phyloP scores from a whole-genome alignment of 2,797 vertebrate species.

The Smutsia gigantea region DNA sequence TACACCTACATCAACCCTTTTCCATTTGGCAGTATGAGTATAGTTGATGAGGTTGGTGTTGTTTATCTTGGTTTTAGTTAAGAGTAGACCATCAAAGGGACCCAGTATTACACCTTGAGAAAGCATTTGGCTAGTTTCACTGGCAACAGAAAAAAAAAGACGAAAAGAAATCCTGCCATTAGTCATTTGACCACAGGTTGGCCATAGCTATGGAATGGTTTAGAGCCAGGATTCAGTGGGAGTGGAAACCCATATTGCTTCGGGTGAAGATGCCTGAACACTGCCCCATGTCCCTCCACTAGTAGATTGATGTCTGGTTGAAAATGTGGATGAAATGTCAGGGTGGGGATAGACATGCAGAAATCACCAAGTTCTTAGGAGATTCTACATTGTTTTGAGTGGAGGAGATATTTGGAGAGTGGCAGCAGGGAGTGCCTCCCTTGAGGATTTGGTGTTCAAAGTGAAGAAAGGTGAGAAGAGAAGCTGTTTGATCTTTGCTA shows the following conservation, averaged over 20 bases:
- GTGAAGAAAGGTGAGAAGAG: not conserved
- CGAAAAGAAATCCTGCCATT: not conserved
- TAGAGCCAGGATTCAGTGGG: not conserved
- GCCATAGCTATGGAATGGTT: rapidly evolving
- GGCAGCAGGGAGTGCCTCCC: not conserved
- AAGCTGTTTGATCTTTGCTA: not conserved
- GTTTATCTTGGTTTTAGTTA: constrained; percentile 35
- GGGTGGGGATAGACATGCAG: not conserved
- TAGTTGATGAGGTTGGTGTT: not conserved
- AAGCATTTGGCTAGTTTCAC: not conserved
- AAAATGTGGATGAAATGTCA: not conserved
- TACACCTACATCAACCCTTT: not conserved
- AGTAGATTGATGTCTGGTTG: not conserved
- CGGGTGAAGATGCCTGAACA: not conserved
- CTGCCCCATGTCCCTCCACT: not conserved
- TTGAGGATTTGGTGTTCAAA: not conserved
- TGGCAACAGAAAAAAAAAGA: not conserved
- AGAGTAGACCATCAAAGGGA: not conserved
- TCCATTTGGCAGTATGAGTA: not conserved
- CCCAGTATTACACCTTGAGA: not conserved
- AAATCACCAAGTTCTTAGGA: not conserved
- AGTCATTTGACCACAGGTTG: not conserved
- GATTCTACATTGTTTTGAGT: not conserved
- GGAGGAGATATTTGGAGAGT: not conserved
- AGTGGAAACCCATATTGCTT: not conserved